Conservation (phyloP, 2,888 invertebrate genomes). For the Beris morrisii region DNA sequence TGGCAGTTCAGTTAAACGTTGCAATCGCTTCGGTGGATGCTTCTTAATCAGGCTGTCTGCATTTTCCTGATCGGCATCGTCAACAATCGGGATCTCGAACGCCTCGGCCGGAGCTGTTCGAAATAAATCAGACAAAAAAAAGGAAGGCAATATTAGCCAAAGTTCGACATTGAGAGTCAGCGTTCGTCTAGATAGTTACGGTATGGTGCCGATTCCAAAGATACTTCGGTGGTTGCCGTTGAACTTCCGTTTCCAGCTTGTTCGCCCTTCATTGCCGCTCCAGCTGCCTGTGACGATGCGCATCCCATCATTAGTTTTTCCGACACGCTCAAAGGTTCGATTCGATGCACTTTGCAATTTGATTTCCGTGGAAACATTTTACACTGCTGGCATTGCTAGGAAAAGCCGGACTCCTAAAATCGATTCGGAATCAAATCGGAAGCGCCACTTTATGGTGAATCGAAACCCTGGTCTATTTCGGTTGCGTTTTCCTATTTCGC, state of each 20-base stretch:
- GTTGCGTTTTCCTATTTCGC: no score
- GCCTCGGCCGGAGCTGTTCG: slow-evolving; percentile 59
- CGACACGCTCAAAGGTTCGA: slow-evolving; percentile 37
- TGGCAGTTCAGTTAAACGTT: slow-evolving; percentile 65
- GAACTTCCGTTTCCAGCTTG: not conserved
- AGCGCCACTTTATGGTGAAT: slow-evolving; percentile 1
- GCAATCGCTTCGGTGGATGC: slow-evolving; percentile 69
- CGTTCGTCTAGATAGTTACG: slow-evolving; percentile 15
- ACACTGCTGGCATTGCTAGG: slow-evolving; percentile 11
- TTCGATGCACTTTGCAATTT: slow-evolving; percentile 31
- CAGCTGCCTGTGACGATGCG: slow-evolving; percentile 39
- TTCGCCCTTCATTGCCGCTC: not conserved
- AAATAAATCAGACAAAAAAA: slow-evolving; percentile 3
- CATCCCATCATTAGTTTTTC: slow-evolving; percentile 43
- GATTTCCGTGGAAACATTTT: slow-evolving; percentile 16
- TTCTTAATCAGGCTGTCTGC: slow-evolving; percentile 58
- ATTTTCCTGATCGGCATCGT: slow-evolving; percentile 46
- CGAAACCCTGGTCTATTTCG: no score
- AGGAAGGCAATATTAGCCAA: not conserved
- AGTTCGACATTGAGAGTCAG: not conserved
- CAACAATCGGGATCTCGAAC: slow-evolving; percentile 63
- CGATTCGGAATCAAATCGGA: slow-evolving; percentile 9
- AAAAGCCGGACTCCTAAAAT: not conserved
- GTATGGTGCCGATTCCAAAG: slow-evolving; percentile 24
- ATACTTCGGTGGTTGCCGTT: not conserved